Base-by-base conservation (phyloP, 2,113 vertebrate genomes). In the Cervus canadensis region DNA sequence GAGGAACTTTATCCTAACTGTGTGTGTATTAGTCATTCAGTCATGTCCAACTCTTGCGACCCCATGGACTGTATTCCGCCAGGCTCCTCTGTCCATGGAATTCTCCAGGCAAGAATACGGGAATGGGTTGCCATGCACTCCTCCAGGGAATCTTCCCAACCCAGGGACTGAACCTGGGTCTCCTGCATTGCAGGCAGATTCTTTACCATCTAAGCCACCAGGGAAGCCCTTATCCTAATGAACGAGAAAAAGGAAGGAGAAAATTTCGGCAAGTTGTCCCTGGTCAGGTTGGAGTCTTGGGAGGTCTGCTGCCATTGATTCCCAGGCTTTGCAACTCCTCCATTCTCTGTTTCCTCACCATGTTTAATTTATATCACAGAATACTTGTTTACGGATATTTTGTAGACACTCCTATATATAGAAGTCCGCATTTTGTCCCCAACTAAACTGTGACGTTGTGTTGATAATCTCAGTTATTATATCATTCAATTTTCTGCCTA, bases 391-490 rank as follows among this genome's bases (percentile, higher is more conserved):
- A 25, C 8, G 50, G 36, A 64, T 67, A 14, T 60, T 89, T 95
- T 45, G 2, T 17, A 67, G 94, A 48, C 57, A n/a, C 6, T 92
- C 15, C 67, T 23, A 74, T 3, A 2, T 54, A 40, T 40, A 40
- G 40, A 48, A 86, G 79, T 86, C 62, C 14, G 2, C 43, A 59
- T 48, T 89, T 81, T 87, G 28, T 89, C 14, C 14, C 30, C 45
- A 78, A 50, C 25, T 54, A 76, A n/a, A 50, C 11, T 89, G 17
- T 33, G 52, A 85, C n/a, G 87, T 90, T 48, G 76, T 28, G 10
- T 60, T 87, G 45, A 90, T 67, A 88, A 74, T 57, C 33, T 45
- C 40, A 43, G 52, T 71, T 96, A 62, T 54, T 71, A 87, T 54
- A 48, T 43, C 48, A 3, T 67, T 86, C 28, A 52, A 59, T 81